phyloP scores from a whole-genome alignment of 2,888 invertebrate genomes.

The Apamea epomidion region DNA sequence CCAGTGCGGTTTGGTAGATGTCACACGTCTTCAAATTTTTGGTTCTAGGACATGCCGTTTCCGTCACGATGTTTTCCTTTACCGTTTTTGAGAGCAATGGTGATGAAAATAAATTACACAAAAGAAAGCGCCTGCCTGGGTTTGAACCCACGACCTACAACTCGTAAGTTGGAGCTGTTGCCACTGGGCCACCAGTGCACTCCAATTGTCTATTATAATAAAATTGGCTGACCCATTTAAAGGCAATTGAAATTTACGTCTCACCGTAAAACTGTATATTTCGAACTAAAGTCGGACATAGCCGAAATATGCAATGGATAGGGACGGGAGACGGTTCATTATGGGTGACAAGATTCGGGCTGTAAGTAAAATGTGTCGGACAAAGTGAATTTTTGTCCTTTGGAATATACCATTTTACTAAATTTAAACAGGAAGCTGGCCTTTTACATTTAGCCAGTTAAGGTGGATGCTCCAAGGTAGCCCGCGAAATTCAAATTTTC shows the following conservation, averaged over 20 bases:
- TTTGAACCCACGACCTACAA: too few species aligned
- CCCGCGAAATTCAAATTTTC: too few species aligned
- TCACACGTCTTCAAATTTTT: too few species aligned
- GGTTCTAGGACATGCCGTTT: too few species aligned
- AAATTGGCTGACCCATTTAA: background rate
- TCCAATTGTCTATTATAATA: background rate
- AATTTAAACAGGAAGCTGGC: background rate
- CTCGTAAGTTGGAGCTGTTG: too few species aligned
- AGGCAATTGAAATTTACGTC: background rate
- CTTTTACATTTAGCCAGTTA: background rate
- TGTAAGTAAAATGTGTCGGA: background rate
- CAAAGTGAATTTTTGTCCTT: background rate
- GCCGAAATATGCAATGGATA: background rate
- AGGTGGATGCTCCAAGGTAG: too few species aligned
- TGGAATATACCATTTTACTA: background rate
- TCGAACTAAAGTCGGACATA: background rate
- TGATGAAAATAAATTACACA: too few species aligned
- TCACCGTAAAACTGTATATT: background rate
- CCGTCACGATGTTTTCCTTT: too few species aligned
- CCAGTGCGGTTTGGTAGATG: too few species aligned
- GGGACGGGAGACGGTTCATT: background rate
- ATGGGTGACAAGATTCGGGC: background rate
- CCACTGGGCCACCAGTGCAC: too few species aligned
- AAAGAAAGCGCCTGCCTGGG: too few species aligned
- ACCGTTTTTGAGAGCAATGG: too few species aligned